phyloP scores from a whole-genome alignment of 2,797 vertebrate species.

The Gobionotothen gibberifrons region DNA sequence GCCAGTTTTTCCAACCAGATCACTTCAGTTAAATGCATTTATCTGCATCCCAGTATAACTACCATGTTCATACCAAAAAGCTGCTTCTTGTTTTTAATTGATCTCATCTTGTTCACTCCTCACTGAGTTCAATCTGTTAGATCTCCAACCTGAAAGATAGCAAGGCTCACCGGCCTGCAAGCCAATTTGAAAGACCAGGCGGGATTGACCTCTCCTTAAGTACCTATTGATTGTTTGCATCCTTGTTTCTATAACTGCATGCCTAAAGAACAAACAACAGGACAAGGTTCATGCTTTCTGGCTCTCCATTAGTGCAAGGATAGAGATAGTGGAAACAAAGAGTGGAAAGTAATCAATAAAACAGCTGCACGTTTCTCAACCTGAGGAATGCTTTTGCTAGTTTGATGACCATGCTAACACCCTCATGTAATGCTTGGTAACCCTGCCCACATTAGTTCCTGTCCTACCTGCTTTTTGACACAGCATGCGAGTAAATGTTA shows the following conservation, averaged over 20 bases:
- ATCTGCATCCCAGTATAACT: not conserved
- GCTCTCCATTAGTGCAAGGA: conserved; percentile 22
- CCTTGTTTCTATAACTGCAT: conserved; percentile 62
- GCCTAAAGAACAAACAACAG: conserved; percentile 33
- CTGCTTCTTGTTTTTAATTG: conserved; percentile 9
- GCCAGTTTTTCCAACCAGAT: conserved; percentile 15
- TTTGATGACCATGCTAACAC: conserved; percentile 17
- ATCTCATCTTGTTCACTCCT: conserved; percentile 27
- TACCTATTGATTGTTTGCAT: conserved; percentile 66
- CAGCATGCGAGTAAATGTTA: conserved; percentile 37
- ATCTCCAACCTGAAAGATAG: conserved; percentile 46
- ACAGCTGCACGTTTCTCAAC: conserved; percentile 24
- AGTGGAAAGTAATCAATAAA: conserved; percentile 1
- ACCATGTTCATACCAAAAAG: not conserved
- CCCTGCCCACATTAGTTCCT: conserved; percentile 21
- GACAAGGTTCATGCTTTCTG: conserved; percentile 6
- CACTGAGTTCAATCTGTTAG: conserved; percentile 32
- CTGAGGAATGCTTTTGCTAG: conserved; percentile 21
- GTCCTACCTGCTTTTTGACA: conserved; percentile 35
- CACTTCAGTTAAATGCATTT: conserved; percentile 19
- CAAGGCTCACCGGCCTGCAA: conserved; percentile 7
- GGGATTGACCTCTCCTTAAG: conserved; percentile 61
- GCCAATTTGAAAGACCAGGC: conserved; percentile 47
- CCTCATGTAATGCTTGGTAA: conserved; percentile 15
- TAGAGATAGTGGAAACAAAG: not conserved